Conservation (phyloP, 2,888 invertebrate species). For the Agapetus fuscipes region DNA sequence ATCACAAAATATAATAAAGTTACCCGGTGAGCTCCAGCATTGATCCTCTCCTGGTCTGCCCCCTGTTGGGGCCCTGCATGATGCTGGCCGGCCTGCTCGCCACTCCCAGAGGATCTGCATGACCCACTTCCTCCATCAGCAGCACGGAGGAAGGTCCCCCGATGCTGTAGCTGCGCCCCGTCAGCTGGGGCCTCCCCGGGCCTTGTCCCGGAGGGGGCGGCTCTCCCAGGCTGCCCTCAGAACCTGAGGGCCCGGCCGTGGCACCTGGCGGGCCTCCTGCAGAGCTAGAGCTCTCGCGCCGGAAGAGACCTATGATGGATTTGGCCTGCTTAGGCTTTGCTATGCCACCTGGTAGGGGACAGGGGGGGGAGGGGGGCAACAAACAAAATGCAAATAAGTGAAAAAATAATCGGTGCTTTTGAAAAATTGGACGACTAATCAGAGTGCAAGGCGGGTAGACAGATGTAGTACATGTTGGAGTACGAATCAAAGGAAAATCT, state of each 20-base stretch:
- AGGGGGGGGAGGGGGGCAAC: constrained; percentile 2
- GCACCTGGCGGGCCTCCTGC: constrained; percentile 44
- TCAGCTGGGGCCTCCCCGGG: constrained; percentile 35
- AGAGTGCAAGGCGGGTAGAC: too few relatives aligned
- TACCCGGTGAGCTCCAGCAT: constrained; percentile 75
- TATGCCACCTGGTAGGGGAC: constrained; percentile 63
- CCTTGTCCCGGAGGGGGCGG: too few relatives aligned
- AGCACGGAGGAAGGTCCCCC: constrained; percentile 47
- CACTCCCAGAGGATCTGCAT: constrained; percentile 53
- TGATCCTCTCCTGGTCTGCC: constrained; percentile 66
- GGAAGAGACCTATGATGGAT: constrained; percentile 83
- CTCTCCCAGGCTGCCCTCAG: constrained; percentile 44
- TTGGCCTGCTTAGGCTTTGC: constrained; percentile 77
- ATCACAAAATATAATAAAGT: too few relatives aligned
- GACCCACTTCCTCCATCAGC: constrained; percentile 51
- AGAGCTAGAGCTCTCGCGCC: constrained; percentile 72
- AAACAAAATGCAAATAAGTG: constrained; percentile 5
- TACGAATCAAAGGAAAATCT: too few relatives aligned
- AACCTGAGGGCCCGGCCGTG: constrained; percentile 44
- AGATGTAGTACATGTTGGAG: too few relatives aligned
- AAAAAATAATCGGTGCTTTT: constrained; percentile 11
- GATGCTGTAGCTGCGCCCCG: constrained; percentile 39
- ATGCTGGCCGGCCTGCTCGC: constrained; percentile 51
- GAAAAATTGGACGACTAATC: too few relatives aligned
- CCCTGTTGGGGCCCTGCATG: constrained; percentile 50